A percentile compares a stretch with the other conserved stretches of the same genome.
phyloP scores from a whole-genome alignment of 2,113 vertebrate species.

The Egretta garzetta region DNA sequence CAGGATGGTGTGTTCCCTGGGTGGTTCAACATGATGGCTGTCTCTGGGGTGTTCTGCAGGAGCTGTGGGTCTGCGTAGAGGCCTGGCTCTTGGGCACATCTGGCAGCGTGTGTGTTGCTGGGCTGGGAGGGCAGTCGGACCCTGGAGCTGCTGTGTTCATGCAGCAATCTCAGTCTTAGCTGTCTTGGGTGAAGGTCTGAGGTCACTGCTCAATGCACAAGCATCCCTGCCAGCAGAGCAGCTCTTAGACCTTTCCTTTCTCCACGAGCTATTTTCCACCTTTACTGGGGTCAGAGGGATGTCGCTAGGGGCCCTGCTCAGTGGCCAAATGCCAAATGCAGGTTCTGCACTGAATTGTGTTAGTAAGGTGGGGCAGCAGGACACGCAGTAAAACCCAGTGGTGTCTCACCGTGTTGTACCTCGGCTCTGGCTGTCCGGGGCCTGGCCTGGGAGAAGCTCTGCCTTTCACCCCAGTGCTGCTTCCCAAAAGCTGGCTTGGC shows the following conservation, averaged over 20 bases:
- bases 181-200: neutral
- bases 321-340: accelerated
- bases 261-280: neutral
- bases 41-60: neutral
- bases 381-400: accelerated
- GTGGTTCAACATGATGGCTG: neutral
- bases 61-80: neutral
- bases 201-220: accelerated
- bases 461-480: neutral
- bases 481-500: neutral
- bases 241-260: neutral
- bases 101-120: accelerated
- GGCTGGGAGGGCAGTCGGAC: neutral
- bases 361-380: neutral
- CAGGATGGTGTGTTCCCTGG: neutral
- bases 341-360: neutral
- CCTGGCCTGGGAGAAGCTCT: neutral
- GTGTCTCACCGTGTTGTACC: neutral
- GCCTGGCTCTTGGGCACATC: neutral
- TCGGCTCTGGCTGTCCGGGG: neutral
- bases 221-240: neutral
- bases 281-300: neutral
- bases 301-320: neutral
- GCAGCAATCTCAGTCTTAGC: neutral
- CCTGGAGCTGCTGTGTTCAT: neutral